Conservation (phyloP, 2,797 vertebrate species). For the Paramormyrops hopkinsi region DNA sequence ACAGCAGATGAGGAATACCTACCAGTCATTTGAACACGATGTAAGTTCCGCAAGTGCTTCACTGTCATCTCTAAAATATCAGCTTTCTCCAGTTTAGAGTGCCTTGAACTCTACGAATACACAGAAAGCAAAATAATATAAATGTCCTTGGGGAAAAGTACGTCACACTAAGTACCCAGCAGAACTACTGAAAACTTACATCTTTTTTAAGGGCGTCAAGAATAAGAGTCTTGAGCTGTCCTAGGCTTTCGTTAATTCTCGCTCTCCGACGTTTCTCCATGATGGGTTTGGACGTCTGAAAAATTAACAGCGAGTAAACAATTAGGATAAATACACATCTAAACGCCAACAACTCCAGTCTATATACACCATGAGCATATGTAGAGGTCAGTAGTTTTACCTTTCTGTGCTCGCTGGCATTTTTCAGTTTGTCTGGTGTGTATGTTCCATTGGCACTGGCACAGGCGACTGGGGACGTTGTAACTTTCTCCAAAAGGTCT, state of each 20-base stretch:
- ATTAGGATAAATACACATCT: not conserved
- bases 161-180: not conserved
- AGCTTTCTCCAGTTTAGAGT: constrained; percentile 86
- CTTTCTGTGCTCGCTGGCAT: constrained; percentile 83
- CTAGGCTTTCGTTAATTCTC: constrained; percentile 79
- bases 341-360: not conserved
- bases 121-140: not conserved
- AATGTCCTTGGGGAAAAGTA: not conserved
- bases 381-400: constrained; percentile 47
- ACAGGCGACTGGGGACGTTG: constrained; percentile 75
- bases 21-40: constrained; percentile 82
- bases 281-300: constrained; percentile 81
- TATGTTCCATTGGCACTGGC: constrained; percentile 71
- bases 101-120: constrained; percentile 74
- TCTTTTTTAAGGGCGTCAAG: constrained; percentile 83
- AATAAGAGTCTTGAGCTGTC: constrained; percentile 82
- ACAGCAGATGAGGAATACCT: constrained; percentile 32
- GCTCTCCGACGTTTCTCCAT: constrained; percentile 88
- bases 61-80: constrained; percentile 91
- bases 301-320: not conserved
- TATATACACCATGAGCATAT: not conserved
- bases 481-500: constrained; percentile 77
- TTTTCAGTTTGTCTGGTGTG: constrained; percentile 79
- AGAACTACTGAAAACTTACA: constrained; percentile 55
- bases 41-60: constrained; percentile 80